These are phyloP conservation scores for Ctenopoma kingsleyae DNA, from an alignment of 2,797 vertebrate genomes.

Conservation along the genomic window DNA sequence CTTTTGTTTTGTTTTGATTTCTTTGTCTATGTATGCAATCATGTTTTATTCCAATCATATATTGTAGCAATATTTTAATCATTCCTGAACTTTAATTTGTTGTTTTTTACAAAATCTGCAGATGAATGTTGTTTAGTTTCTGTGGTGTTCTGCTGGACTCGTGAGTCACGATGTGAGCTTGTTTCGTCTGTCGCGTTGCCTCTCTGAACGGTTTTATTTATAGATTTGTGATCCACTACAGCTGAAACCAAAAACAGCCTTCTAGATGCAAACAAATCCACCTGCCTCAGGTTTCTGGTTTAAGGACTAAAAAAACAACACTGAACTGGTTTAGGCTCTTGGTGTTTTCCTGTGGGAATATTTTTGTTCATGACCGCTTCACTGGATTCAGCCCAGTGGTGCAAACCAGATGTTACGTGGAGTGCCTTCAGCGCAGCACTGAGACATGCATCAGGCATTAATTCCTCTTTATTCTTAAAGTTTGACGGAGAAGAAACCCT, in stretches of 20 bases:
- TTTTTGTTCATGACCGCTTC: slow-evolving; percentile 35
- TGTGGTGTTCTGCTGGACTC: slow-evolving; percentile 43
- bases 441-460: slow-evolving; percentile 36
- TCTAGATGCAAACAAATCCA: slow-evolving; percentile 59
- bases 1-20: slow-evolving; percentile 57
- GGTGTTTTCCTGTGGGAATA: slow-evolving; percentile 42
- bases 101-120: slow-evolving; percentile 8
- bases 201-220: slow-evolving; percentile 75
- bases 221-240: slow-evolving; percentile 81
- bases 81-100: slow-evolving; percentile 72
- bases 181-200: slow-evolving; percentile 52
- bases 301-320: slow-evolving; percentile 35
- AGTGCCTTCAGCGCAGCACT: slow-evolving; percentile 56
- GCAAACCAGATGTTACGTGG: slow-evolving; percentile 21
- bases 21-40: slow-evolving; percentile 78
- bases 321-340: slow-evolving; percentile 24
- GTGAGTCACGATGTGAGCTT: slow-evolving; percentile 42
- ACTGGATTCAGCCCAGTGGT: slow-evolving; percentile 28
- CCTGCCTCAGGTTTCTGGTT: slow-evolving; percentile 67
- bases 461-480: slow-evolving; percentile 23
- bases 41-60: slow-evolving; percentile 77
- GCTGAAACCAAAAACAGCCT: slow-evolving; percentile 86
- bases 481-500: slow-evolving; percentile 14
- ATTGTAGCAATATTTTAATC: slow-evolving; percentile 79
- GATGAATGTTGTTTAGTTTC: slow-evolving; percentile 49